Evolutionary conservation across 2,888 invertebrate genomes (phyloP), one percentile per base, ranked within the genome.

Genomic region (Loripinus fragilis): DNA sequence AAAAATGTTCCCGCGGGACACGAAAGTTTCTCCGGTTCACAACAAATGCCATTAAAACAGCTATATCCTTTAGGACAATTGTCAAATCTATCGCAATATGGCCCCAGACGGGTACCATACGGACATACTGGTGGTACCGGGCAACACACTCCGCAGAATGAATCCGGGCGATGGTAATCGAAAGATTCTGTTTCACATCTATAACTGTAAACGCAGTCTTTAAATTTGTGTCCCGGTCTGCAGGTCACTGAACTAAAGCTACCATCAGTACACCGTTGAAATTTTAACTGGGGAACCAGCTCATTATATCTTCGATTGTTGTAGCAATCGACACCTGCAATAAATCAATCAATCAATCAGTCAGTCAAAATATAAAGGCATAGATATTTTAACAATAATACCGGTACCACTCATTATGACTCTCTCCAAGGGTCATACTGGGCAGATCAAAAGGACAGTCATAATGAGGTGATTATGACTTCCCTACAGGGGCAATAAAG

Each of bases 91-190:
- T 52, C 48, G 52, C 81, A 81, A 38, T 28, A n/a, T 0, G 78
- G 76, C 12, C 81, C 81, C 20, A 65, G 38, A 17, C 55, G 30
- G 17, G 25, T 28, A 20, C 81, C 81, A 20, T 33, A 48, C 0
- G 81, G 81, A 50, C 81, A 81, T 17, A 52, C 50, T 50, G 38
- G 45, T 23, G 60, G 55, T 8, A 25, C 20, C 2, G 76, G 74
- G 45, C 81, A 81, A 52, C 81, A 81, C 8, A 78, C 74, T 15
- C 81, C 81, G 42, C 73, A 70, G 33, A 66, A 81, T 17, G 55
- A 17, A 23, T 10, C 5, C 7, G 25, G 8, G 12, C 7, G 7
- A 55, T 55, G 25, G 8, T 23, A 12, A 25, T 25, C 25, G 25
- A 55, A 55, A 55, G 10, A 28, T 12, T 5, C 5, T 28, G 12